Conservation (phyloP, 2,888 invertebrate genomes). For the Cephus rjabovi region DNA sequence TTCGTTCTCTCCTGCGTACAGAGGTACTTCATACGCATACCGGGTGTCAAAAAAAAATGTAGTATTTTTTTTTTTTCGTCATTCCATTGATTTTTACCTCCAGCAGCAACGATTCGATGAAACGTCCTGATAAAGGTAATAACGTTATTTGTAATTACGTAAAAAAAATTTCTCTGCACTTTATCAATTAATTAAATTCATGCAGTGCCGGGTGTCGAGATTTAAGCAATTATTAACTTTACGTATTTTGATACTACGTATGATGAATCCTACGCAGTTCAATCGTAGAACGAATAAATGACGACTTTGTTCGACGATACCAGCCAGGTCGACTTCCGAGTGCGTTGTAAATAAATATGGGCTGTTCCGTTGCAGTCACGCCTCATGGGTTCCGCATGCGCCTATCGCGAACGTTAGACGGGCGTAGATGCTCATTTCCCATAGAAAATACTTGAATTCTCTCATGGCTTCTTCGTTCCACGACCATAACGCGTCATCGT, state of each 20-base stretch:
- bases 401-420: slow-evolving; percentile 30
- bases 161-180: neutral
- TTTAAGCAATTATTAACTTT: neutral
- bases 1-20: neutral
- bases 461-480: neutral
- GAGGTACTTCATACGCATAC: neutral
- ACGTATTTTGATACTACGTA: neutral
- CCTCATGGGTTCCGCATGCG: slow-evolving; percentile 30
- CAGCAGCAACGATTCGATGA: neutral
- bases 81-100: neutral
- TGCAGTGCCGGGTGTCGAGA: no score
- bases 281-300: neutral
- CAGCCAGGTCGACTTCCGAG: neutral
- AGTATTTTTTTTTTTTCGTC: neutral
- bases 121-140: neutral
- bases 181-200: neutral
- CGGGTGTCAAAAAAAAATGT: neutral
- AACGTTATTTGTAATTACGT: neutral
- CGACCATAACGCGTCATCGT: neutral
- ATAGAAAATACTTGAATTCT: slow-evolving; percentile 4
- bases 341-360: slow-evolving; percentile 38
- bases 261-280: neutral
- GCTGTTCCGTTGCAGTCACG: slow-evolving; percentile 39
- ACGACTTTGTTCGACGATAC: neutral
- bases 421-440: slow-evolving; percentile 16